Evolutionary conservation across 2,113 vertebrate species (phyloP).

Genomic region (Chaenocephalus aceratus): DNA sequence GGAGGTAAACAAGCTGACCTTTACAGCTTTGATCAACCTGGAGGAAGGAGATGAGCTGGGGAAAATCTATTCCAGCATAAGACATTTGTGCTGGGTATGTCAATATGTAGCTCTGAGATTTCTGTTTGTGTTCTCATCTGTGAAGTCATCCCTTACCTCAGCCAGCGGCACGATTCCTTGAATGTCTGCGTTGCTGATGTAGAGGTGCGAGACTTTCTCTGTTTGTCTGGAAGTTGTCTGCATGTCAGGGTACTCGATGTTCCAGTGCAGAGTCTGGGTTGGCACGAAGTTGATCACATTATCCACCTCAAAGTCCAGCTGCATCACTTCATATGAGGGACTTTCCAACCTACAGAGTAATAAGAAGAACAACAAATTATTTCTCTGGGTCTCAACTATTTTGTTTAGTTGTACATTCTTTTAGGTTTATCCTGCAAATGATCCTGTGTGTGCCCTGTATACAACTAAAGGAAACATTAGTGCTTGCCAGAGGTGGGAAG

Average conservation of each 20-base stretch:
- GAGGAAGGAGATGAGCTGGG: conserved; percentile 21
- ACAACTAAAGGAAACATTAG: no score
- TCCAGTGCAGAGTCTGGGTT: conserved; percentile 93
- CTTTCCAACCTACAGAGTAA: conserved; percentile 82
- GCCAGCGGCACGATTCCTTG: conserved; percentile 92
- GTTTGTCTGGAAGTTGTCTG: conserved; percentile 78
- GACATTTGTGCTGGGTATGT: conserved; percentile 13
- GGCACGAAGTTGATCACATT: conserved; percentile 88
- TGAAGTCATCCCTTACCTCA: conserved; percentile 82
- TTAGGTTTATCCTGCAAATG: not conserved
- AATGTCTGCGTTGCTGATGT: conserved; percentile 88
- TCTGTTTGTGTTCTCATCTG: conserved; percentile 29
- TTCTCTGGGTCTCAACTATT: no score
- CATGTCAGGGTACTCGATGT: conserved; percentile 88
- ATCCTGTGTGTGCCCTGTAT: not conserved
- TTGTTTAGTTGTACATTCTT: no score
- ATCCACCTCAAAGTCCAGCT: conserved; percentile 93
- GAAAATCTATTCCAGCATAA: conserved; percentile 28
- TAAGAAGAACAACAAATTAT: not conserved
- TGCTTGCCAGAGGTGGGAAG: no score
- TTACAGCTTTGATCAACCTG: conserved; percentile 65
- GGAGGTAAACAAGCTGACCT: conserved; percentile 73
- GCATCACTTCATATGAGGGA: conserved; percentile 90
- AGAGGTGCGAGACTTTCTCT: conserved; percentile 88
- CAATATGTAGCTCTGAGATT: conserved; percentile 27